phyloP scores from a whole-genome alignment of 2,888 invertebrate genomes.

The Hanleya hanleyi region DNA sequence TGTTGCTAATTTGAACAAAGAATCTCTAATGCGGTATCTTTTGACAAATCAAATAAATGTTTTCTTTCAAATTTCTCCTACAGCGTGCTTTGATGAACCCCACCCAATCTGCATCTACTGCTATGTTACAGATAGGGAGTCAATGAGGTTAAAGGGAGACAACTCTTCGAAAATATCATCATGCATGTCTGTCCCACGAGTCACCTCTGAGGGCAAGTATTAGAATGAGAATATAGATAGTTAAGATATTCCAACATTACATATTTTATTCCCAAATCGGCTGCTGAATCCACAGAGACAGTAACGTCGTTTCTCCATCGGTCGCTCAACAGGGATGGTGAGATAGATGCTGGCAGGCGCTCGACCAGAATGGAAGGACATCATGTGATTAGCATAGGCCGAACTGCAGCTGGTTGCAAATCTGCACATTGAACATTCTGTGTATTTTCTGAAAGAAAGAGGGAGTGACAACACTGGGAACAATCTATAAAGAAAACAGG shows the following conservation, averaged over 20 bases:
- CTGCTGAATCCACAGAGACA: slow-evolving; percentile 84
- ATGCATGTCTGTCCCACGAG: neutral
- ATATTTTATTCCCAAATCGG: slow-evolving; percentile 64
- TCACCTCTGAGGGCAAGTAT: neutral
- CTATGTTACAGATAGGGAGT: too few species aligned
- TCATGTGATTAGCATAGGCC: slow-evolving; percentile 84
- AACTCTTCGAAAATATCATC: neutral
- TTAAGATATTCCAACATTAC: slow-evolving; percentile 45
- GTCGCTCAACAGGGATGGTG: slow-evolving; percentile 55
- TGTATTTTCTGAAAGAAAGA: slow-evolving; percentile 82
- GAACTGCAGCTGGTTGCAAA: slow-evolving; percentile 88
- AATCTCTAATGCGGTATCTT: too few species aligned
- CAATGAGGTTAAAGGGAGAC: too few species aligned
- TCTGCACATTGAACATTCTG: slow-evolving; percentile 86
- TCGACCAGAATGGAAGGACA: slow-evolving; percentile 75
- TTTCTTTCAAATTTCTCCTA: too few species aligned
- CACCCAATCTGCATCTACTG: too few species aligned
- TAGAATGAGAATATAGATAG: neutral
- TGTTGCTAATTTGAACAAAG: too few species aligned
- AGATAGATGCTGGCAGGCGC: slow-evolving; percentile 47
- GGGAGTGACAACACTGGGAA: too few species aligned
- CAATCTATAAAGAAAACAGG: too few species aligned
- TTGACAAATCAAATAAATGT: too few species aligned
- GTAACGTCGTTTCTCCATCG: slow-evolving; percentile 76
- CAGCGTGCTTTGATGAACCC: too few species aligned